Percentiles rank a stretch among this genome's conserved stretches.
Evolutionary conservation across 2,797 vertebrate genomes (phyloP).

Genomic region (Sebastes hubbsi): DNA sequence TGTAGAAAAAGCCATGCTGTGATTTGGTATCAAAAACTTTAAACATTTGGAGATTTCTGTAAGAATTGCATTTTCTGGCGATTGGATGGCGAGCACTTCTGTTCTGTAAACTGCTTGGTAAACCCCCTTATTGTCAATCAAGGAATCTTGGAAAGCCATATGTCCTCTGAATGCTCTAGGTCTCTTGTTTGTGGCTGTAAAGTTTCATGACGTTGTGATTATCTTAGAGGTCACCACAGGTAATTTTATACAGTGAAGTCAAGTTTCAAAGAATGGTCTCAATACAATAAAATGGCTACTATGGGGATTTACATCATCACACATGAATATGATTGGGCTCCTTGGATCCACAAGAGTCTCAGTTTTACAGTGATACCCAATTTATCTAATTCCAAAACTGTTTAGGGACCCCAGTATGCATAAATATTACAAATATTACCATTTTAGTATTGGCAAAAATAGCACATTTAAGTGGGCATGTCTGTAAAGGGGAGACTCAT

Average conservation of each 20-base stretch:
- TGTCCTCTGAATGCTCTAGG: too few relatives aligned
- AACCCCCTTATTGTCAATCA: too few relatives aligned
- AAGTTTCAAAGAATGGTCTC: rapidly evolving
- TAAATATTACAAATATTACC: not conserved
- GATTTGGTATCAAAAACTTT: too few relatives aligned
- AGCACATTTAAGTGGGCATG: not conserved
- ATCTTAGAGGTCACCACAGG: rapidly evolving
- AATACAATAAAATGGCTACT: too few relatives aligned
- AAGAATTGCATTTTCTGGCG: too few relatives aligned
- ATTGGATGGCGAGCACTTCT: rapidly evolving
- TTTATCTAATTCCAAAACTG: not conserved
- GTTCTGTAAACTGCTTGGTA: rapidly evolving
- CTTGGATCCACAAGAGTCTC: not conserved
- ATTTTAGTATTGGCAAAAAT: not conserved
- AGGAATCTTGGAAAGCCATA: too few relatives aligned
- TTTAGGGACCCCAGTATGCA: not conserved
- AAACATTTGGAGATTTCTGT: too few relatives aligned
- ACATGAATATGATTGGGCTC: not conserved
- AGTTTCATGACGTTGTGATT: rapidly evolving
- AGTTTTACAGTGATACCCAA: not conserved
- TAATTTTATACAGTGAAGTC: not conserved
- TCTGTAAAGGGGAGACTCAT: not conserved
- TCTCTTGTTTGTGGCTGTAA: rapidly evolving
- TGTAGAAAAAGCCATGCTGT: too few relatives aligned
- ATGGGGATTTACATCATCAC: not conserved